Evolutionary conservation across 1,140 invertebrate genomes (phyloP).

Genomic region (Arctopsyche grandis): DNA sequence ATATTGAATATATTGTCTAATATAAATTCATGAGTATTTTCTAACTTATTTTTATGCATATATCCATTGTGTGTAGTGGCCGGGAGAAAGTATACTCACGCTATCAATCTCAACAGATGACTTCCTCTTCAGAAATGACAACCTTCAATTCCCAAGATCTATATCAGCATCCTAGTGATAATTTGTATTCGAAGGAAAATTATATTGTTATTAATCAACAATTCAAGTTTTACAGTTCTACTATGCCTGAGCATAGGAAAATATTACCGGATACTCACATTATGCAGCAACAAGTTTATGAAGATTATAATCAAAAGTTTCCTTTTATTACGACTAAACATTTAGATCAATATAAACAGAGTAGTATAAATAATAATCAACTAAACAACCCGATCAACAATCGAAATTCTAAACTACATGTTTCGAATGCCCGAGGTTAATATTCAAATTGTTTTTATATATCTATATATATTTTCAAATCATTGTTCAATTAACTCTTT

Average conservation of each 20-base stretch:
- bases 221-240: constrained; percentile 21
- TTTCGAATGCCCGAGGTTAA: not conserved
- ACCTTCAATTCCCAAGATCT: constrained; percentile 12
- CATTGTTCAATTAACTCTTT: too few species aligned
- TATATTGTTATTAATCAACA: constrained; percentile 22
- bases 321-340: too few species aligned
- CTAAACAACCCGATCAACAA: not conserved
- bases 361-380: too few species aligned
- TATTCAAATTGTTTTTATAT: not conserved
- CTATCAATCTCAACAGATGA: not conserved
- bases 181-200: constrained; percentile 1
- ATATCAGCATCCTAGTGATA: not conserved
- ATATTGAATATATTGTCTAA: not conserved
- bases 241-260: not conserved
- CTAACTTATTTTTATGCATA: not conserved
- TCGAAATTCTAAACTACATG: not conserved
- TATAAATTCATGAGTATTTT: not conserved
- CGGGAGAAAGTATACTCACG: constrained; percentile 3
- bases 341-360: too few species aligned
- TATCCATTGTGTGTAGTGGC: not conserved
- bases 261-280: not conserved
- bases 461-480: not conserved
- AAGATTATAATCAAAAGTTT: not conserved
- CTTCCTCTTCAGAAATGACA: not conserved
- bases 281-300: not conserved